phyloP scores from a whole-genome alignment of 2,888 invertebrate species.

The Noctua janthina region DNA sequence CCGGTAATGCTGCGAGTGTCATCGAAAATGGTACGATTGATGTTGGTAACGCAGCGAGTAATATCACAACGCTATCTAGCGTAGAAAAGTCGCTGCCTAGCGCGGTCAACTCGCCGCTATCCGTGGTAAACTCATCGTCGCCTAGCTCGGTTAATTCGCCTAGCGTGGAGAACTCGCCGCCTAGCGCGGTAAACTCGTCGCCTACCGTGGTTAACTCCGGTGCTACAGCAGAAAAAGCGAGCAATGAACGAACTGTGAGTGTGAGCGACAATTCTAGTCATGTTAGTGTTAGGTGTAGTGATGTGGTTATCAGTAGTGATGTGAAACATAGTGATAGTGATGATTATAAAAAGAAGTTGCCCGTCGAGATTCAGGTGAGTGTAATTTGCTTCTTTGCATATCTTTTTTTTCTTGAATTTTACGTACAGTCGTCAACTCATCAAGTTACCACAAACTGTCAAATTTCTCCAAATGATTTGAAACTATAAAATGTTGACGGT shows the following conservation, averaged over 20 bases:
- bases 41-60: conserved; percentile 10
- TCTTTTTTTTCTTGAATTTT: neutral
- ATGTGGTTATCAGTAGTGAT: conserved; percentile 65
- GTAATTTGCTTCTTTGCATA: neutral
- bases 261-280: conserved; percentile 82
- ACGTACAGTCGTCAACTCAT: too few species aligned
- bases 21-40: conserved; percentile 14
- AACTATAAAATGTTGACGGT: too few species aligned
- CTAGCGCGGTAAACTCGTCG: conserved; percentile 5
- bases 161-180: conserved; percentile 1
- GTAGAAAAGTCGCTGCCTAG: conserved; percentile 5
- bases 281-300: conserved; percentile 74
- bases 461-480: too few species aligned
- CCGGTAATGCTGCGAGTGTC: neutral
- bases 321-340: conserved; percentile 68
- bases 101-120: conserved; percentile 4
- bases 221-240: conserved; percentile 25
- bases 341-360: conserved; percentile 77
- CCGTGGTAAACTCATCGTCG: neutral
- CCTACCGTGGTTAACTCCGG: conserved; percentile 22
- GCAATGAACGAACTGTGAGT: conserved; percentile 53
- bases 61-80: conserved; percentile 11
- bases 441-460: too few species aligned
- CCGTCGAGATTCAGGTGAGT: conserved; percentile 87
- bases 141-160: conserved; percentile 27